phyloP scores from a whole-genome alignment of 1,140 invertebrate species.

The Drosophila melanica region DNA sequence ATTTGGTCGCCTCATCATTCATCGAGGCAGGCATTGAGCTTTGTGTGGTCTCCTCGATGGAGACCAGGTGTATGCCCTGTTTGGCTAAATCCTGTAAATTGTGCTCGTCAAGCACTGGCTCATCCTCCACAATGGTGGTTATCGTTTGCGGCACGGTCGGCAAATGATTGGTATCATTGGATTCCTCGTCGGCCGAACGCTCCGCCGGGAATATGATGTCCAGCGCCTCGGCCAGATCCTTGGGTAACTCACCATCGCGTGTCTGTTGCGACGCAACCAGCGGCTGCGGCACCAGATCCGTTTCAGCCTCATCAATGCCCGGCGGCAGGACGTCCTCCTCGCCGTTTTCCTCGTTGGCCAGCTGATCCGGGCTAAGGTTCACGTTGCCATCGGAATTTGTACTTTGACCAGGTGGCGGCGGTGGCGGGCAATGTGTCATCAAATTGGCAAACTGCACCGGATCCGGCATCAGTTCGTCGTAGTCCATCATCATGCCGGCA shows the following conservation, averaged over 20 bases:
- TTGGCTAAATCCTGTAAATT: conserved; percentile 73
- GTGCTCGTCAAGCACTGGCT: conserved; percentile 59
- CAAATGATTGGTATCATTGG: conserved; percentile 27
- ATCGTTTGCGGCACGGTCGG: conserved; percentile 51
- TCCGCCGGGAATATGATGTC: conserved; percentile 88
- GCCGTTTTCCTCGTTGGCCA: conserved; percentile 21
- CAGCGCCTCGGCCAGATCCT: conserved; percentile 89
- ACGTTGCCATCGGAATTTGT: conserved; percentile 31
- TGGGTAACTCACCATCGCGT: conserved; percentile 84
- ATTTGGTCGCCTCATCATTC: conserved; percentile 35
- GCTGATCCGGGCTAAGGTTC: conserved; percentile 10
- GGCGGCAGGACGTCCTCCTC: conserved; percentile 74
- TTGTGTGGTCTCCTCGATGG: conserved; percentile 63
- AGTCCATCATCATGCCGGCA: conserved; percentile 81
- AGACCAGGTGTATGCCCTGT: conserved; percentile 77
- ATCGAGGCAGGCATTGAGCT: conserved; percentile 39
- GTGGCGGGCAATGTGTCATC: conserved; percentile 77
- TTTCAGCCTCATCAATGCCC: conserved; percentile 78
- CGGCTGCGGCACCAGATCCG: conserved; percentile 66
- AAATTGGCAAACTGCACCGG: conserved; percentile 81
- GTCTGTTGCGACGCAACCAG: conserved; percentile 45
- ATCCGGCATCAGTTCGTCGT: conserved; percentile 84
- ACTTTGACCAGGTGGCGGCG: conserved; percentile 63
- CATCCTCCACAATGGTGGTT: conserved; percentile 72
- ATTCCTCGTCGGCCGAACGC: conserved; percentile 33